phyloP scores from a whole-genome alignment of 2,113 vertebrate genomes.

The Charadrius vociferus region DNA sequence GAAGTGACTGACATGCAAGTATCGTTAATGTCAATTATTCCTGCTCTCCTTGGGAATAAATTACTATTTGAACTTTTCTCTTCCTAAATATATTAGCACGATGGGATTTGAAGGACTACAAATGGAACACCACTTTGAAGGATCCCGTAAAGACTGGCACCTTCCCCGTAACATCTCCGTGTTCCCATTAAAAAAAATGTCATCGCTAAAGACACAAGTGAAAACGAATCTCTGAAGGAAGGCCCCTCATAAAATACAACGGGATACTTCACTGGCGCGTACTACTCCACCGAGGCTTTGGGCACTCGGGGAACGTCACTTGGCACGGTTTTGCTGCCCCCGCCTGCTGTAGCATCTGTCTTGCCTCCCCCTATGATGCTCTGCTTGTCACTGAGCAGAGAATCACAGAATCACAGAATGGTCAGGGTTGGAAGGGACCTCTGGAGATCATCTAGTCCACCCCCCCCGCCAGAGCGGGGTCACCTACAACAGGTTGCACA shows the following conservation, averaged over 20 bases:
- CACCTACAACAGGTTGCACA: too few relatives aligned
- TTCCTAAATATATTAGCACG: neutral
- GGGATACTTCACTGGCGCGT: neutral
- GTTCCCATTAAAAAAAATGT: neutral
- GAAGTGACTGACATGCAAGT: slow-evolving; percentile 30
- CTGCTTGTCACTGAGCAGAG: neutral
- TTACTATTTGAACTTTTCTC: neutral
- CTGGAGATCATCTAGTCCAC: too few relatives aligned
- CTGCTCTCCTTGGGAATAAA: slow-evolving; percentile 15
- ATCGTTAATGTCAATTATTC: slow-evolving; percentile 23
- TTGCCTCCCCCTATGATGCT: neutral
- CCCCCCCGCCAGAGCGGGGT: too few relatives aligned
- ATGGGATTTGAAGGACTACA: neutral
- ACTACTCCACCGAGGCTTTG: too few relatives aligned
- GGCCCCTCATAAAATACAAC: neutral
- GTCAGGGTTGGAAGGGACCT: too few relatives aligned
- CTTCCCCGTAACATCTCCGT: neutral
- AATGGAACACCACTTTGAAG: neutral
- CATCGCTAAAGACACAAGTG: neutral
- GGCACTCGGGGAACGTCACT: neutral
- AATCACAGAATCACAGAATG: too few relatives aligned
- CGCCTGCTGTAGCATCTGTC: neutral
- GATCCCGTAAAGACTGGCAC: neutral
- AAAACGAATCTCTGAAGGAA: neutral
- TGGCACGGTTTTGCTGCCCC: neutral